Evolutionary conservation across 2,888 invertebrate genomes (phyloP), one percentile per base, ranked within the genome.

Genomic region (Trichogramma evanescens): DNA sequence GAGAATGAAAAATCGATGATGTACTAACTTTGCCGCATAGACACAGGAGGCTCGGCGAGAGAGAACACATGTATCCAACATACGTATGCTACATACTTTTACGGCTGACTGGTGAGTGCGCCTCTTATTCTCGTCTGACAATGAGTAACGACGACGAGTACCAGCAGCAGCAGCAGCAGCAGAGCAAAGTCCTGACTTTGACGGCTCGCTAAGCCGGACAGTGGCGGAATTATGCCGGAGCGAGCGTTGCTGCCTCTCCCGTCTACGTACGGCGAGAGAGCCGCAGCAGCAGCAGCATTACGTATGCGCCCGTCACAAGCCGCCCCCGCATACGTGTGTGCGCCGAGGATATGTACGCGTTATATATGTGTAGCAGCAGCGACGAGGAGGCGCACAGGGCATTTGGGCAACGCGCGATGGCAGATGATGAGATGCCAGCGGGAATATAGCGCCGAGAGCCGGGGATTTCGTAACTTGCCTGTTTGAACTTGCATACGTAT

Each of bases 131-230:
- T 13, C 13, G 13, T 13, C 13, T 13, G 13, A 13, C 13, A 51
- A 56, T 41, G 52, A 51, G 55, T 48, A 60, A 26, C 51, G 56
- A 54, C 48, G 44, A 48, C 49, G 56, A 59, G 54, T 59, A 59
- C 57, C 64, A 55, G 58, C 50, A 59, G 62, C 59, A 13, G 13
- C 57, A 59, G 56, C 64, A 55, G 58, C 50, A 59, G 62, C 59
- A 13, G 13, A 57, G 59, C 61, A 59, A 13, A 13, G 13, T 13
- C 13, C 13, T 13, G 13, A 13, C 64, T 63, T 67, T 66, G 62
- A 67, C 65, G 65, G 63, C 38, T 60, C 59, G 65, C 50, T 71
- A 73, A 74, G 74, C 71, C 64, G 73, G 71, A 69, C 72, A 70
- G 70, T 69, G 68, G 67, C 55, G 62, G 68, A 62, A 68, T 70